phyloP scores from a whole-genome alignment of 1,140 invertebrate species.

The Drosophila pachea region DNA sequence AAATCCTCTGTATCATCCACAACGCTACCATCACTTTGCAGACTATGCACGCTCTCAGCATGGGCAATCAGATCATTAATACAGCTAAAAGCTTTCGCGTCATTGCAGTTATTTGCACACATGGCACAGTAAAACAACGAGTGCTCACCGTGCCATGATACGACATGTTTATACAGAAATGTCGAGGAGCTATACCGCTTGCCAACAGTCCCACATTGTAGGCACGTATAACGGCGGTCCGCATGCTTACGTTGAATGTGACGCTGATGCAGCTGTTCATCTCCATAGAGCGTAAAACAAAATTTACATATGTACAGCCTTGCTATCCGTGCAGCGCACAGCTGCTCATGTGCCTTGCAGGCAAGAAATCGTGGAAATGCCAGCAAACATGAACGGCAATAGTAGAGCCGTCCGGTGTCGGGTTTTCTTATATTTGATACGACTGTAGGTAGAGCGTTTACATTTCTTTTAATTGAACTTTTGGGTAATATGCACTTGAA shows the following conservation, averaged over 20 bases:
- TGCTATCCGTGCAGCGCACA: conserved; percentile 37
- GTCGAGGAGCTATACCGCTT: conserved; percentile 53
- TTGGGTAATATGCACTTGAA: conserved; percentile 25
- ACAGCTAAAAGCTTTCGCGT: conserved; percentile 49
- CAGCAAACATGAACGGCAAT: conserved; percentile 44
- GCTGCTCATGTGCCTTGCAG: conserved; percentile 52
- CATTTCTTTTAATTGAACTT: not conserved
- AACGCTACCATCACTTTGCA: conserved; percentile 37
- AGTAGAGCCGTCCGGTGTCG: conserved; percentile 28
- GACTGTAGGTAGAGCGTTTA: not conserved
- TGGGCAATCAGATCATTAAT: conserved; percentile 46
- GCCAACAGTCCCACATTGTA: conserved; percentile 51
- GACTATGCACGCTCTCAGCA: conserved; percentile 45
- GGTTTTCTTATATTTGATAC: not conserved
- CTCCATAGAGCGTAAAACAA: conserved; percentile 56
- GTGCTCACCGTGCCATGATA: conserved; percentile 56
- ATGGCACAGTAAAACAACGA: conserved; percentile 64
- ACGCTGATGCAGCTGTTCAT: conserved; percentile 39
- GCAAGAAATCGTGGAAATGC: conserved; percentile 34
- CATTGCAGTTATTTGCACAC: conserved; percentile 51
- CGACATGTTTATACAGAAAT: conserved; percentile 59
- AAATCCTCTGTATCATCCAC: conserved; percentile 60
- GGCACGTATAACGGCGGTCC: conserved; percentile 47
- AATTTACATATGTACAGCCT: conserved; percentile 52
- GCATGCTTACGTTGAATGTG: conserved; percentile 53